phyloP scores from a whole-genome alignment of 2,888 invertebrate genomes.

The Teinopalpus imperialis region DNA sequence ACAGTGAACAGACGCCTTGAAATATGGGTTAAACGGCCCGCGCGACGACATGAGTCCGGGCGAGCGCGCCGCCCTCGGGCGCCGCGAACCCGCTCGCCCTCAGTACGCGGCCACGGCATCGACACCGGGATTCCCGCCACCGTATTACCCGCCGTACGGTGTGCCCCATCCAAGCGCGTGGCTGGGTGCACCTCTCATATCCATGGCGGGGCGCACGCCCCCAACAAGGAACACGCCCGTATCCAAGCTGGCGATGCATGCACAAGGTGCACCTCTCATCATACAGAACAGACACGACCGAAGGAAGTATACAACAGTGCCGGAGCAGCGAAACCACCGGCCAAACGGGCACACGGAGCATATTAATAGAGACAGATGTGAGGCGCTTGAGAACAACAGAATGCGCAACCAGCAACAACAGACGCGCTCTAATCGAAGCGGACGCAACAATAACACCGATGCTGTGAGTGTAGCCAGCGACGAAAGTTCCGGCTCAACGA shows the following conservation, averaged over 20 bases:
- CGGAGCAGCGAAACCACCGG: conserved; percentile 69
- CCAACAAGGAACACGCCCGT: conserved; percentile 79
- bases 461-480: conserved; percentile 88
- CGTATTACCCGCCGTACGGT: conserved; percentile 76
- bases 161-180: conserved; percentile 84
- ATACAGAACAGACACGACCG: conserved; percentile 84
- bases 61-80: conserved; percentile 78
- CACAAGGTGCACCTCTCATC: conserved; percentile 92
- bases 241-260: conserved; percentile 90
- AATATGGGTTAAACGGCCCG: conserved; percentile 88
- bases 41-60: conserved; percentile 75
- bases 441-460: conserved; percentile 83
- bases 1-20: conserved; percentile 70
- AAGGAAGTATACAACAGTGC: conserved; percentile 65
- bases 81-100: conserved; percentile 79
- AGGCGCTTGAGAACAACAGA: conserved; percentile 63
- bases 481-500: conserved; percentile 86
- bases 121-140: conserved; percentile 77
- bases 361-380: conserved; percentile 59
- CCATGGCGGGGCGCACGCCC: conserved; percentile 85
- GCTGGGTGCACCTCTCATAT: conserved; percentile 91
- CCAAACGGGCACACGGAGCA: conserved; percentile 56
- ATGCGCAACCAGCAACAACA: conserved; percentile 69
- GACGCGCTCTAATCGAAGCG: conserved; percentile 62
- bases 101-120: conserved; percentile 74